Evolutionary conservation across 2,113 vertebrate genomes (phyloP), one percentile per base, ranked within the genome.

Genomic region (Apeltes quadracus): DNA sequence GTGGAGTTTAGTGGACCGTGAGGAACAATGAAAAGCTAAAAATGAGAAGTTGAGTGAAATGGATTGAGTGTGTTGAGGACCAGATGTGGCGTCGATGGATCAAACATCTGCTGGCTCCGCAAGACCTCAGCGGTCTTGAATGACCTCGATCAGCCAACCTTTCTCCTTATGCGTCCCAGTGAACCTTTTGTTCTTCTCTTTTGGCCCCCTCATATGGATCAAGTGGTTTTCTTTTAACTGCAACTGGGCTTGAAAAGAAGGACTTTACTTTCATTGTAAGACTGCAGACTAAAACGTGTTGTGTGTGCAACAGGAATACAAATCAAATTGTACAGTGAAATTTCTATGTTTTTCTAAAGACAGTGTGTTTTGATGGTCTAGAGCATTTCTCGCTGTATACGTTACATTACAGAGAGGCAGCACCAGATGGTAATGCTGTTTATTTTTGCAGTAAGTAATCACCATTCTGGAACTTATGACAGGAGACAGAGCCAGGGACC

Each of bases 391-490:
- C 57, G 73, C 48, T 90, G 86, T 85, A 84, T 91, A 87, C 54
- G 85, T 92, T 91, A 90, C 90, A 85, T 80, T 77, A 79, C 70
- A 78, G 68, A 83, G 81, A 84, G 62, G 84, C 82, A 81, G 79
- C 88, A 82, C 79, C 86, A 87, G 89, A 93, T 92, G 90, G 84
- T 87, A 88, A 91, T 84, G 76, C 84, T 91, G 90, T 91, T 92
- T 92, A 91, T 93, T 93, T 92, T 90, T 83, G 76, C 87, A 85
- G 85, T 63, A 84, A 74, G 87, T 91, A 90, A 92, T 93, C 90
- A 92, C 87, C 75, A 84, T 79, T 82, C 73, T 87, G 85, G 84
- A 87, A 90, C 80, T 71, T 84, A 81, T 82, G 87, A 87, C 83
- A 85, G 76, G 77, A 89, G 79, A 89, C 89, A 84, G 88, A 79